Conservation (phyloP, 2,888 invertebrate species). For the Lochmaea capreae region DNA sequence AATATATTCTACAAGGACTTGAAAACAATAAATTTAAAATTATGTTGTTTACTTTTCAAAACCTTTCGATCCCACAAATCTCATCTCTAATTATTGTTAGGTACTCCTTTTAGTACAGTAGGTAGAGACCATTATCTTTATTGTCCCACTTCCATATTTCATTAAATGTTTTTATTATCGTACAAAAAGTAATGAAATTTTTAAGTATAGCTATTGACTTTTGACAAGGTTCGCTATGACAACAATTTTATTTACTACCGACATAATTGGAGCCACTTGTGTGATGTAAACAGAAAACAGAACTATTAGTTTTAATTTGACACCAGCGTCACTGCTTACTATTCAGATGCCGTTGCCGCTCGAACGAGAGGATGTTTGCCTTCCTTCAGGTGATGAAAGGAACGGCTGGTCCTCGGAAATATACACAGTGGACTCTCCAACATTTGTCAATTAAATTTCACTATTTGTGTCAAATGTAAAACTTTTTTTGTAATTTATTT, state of each 20-base stretch:
- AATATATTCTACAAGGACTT: too few species aligned
- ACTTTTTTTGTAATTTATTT: too few species aligned
- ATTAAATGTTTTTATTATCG: not conserved
- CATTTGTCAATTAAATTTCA: not conserved
- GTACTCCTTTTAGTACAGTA: too few species aligned
- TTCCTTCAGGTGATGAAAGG: conserved; percentile 17
- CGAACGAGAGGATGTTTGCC: conserved; percentile 15
- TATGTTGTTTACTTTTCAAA: too few species aligned
- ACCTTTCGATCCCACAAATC: too few species aligned
- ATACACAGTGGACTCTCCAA: not conserved
- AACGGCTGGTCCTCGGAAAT: conserved; percentile 6
- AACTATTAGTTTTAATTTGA: conserved; percentile 14
- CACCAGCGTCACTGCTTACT: not conserved
- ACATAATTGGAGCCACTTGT: not conserved
- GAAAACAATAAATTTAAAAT: too few species aligned
- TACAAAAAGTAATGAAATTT: conserved; percentile 3
- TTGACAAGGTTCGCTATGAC: not conserved
- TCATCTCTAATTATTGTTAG: too few species aligned
- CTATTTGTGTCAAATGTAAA: too few species aligned
- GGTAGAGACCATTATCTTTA: too few species aligned
- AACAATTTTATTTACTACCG: not conserved
- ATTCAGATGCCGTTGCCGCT: conserved; percentile 1
- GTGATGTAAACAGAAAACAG: conserved; percentile 14
- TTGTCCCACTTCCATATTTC: not conserved
- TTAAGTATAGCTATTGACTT: not conserved